Evolutionary conservation across 2,113 vertebrate genomes (phyloP).

Genomic region (Odobenus rosmarus): DNA sequence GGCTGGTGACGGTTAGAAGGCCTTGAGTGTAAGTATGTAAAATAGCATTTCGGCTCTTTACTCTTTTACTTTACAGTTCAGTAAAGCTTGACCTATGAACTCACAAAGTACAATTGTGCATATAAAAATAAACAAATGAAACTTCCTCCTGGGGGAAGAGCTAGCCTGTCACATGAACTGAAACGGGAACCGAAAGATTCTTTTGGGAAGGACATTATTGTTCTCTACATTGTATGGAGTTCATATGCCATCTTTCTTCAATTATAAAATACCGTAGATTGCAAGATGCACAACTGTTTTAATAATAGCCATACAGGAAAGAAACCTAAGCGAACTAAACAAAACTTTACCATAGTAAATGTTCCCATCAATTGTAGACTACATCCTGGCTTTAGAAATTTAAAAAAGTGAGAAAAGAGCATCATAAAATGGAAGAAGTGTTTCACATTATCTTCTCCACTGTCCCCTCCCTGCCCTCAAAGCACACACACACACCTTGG

Average conservation of each 20-base stretch:
- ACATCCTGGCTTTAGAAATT: not conserved
- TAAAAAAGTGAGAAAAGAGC: not conserved
- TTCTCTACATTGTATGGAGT: not conserved
- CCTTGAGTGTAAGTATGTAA: not conserved
- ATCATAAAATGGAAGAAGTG: not conserved
- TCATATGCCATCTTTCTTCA: not conserved
- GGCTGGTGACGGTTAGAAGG: slow-evolving; percentile 3
- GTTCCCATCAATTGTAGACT: not conserved
- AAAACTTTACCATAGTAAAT: not conserved
- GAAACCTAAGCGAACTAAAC: not conserved
- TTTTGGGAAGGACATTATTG: not conserved
- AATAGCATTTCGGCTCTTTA: not conserved
- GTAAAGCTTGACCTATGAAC: not conserved
- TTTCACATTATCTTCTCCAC: not conserved
- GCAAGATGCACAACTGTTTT: not conserved
- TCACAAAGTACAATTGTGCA: not conserved
- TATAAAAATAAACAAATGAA: slow-evolving; percentile 35
- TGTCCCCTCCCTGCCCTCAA: not conserved
- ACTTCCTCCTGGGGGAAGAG: not conserved
- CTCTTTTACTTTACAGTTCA: not conserved
- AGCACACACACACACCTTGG: not conserved
- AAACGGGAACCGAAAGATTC: slow-evolving; percentile 34
- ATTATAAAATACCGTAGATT: not conserved
- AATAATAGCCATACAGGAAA: not conserved
- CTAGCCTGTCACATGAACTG: not conserved